Base-by-base conservation (phyloP, 2,888 invertebrate genomes). In the Troglohyphantes excavatus region DNA sequence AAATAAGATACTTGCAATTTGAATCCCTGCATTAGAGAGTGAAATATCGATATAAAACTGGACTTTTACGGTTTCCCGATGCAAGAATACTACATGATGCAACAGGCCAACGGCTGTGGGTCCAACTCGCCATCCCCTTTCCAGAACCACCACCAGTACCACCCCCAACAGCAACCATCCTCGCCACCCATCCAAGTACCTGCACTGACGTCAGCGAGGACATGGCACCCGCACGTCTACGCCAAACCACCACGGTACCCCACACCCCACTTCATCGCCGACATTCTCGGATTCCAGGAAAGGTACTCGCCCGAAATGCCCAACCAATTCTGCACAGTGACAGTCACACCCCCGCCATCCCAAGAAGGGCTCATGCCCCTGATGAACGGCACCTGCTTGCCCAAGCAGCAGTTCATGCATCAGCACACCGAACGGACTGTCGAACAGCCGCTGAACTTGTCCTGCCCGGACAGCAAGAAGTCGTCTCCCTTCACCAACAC, bases 171-270 rank as follows among this genome's bases (percentile, higher is more conserved):
- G 11, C 84, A 84, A 19, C 26, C 84, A 27, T 26, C 81, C 0
- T 81, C 90, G 0, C 68, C 81, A 5, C 76, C 86, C 2, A 70
- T 65, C 19, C 90, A 85, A 26, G 21, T 85, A 21, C 81, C 85
- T 17, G 33, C 90, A n/a, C 29, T 79, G 21, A 78, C 73, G 17
- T 23, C 70, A 1, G 61, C 63, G 26, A 65, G 88, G 27, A 90
- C 88, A 9, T 98, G 98, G 97, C 98, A 97, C 94, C 96, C 97
- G 43, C 98, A 98, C 93, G 96, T 97, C 23, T 98, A 98, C 93
- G 96, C 96, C 0, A 96, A 96, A 92, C 96, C 97, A 7, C 97
- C 97, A 11, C 96, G 96, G 92, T 95, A 95, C 83, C 97, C 97
- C 0, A 98, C 98, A 0, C 96, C 97, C 2, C 97, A 97, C 93